Evolutionary conservation across 2,888 invertebrate genomes (phyloP), one percentile per base, ranked within the genome.

Genomic region (Patella caerulea): DNA sequence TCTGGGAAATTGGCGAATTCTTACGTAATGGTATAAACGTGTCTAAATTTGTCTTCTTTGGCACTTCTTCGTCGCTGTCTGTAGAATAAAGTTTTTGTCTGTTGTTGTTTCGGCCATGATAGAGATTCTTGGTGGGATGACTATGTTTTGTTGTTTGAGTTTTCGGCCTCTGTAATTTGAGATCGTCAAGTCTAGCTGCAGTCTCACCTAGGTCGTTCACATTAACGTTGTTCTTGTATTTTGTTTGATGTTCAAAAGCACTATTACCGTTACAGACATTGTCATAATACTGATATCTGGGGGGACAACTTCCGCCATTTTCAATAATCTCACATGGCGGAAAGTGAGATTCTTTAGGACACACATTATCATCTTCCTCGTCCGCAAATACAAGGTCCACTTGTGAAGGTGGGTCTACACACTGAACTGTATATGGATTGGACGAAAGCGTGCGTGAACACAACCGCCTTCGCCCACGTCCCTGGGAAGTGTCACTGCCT

Each of bases 11-110:
- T 74, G 29, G 15, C 19, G 19, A 52, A 29, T 69, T 71, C 52
- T 24, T 34, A 76, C 29, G 55, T 73, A 74, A 73, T 71, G 76
- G 52, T 76, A 73, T 45, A 55, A 45, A 56, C 73, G 73, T 59
- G 56, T 71, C 19, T 75, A 74, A 34, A 72, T 72, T n/a, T 72
- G 77, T 53, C 72, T 45, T 45, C 24, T 65, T 70, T 12, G 74
- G 54, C 45, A 69, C 75, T 24, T 88, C 88, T 56, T 88, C 88
- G 5, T 88, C 88, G 83, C 87, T 87, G 17, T 88, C 88, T 83
- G 88, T 88, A 11, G 86, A 88, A 79, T 88, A 87, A 79, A 88
- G 87, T 78, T 87, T 88, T 70, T 87, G 84, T 3, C 87, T 83
- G 74, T 88, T 88, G 78, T 88, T 88, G 79, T 88, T 88, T 55